Base-by-base conservation (phyloP, 1,140 invertebrate genomes). In the Patella vulgata region DNA sequence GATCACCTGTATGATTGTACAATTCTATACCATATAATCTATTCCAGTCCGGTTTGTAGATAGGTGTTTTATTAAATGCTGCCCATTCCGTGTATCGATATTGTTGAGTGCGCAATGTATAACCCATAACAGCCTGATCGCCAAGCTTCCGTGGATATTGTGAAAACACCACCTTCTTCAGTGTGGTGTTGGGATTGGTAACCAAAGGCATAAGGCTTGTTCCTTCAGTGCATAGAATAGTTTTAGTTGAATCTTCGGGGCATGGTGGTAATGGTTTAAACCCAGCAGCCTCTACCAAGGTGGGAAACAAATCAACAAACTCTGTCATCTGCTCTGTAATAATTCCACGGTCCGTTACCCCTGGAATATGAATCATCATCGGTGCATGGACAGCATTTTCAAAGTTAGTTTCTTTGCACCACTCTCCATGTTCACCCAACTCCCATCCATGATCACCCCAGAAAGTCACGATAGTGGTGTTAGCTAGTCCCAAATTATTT, bases 381-480 rank as follows among this genome's bases (percentile, higher is more conserved):
- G n/a, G n/a, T n/a, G n/a, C n/a, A n/a, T n/a, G n/a, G n/a, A n/a
- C n/a, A n/a, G n/a, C n/a, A n/a, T n/a, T n/a, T n/a, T n/a, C n/a
- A n/a, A n/a, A n/a, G 79, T 94, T 94, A 75, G 91, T 94, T 76
- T 91, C 94, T 83, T 94, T 94, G 21, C 91, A 89, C 92, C 93
- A 94, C 77, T 92, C 88, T 11, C 55, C 55, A 76, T 94, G 93
- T 85, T 95, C 92, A 31, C 93, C n/a, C n/a, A n/a, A n/a, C n/a
- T n/a, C n/a, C n/a, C n/a, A n/a, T n/a, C n/a, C n/a, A n/a, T n/a
- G n/a, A 51, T 74, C 70, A 3, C 70, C 66, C 19, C 58, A 52
- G 47, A 74, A 67, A 14, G 64, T 63, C 8, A 74, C 51, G 30
- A 72, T 54, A 19, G 72, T 71, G 52, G 60, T 68, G 56, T 67